Conservation (phyloP, 2,113 vertebrate genomes). For the Callipepla californica region DNA sequence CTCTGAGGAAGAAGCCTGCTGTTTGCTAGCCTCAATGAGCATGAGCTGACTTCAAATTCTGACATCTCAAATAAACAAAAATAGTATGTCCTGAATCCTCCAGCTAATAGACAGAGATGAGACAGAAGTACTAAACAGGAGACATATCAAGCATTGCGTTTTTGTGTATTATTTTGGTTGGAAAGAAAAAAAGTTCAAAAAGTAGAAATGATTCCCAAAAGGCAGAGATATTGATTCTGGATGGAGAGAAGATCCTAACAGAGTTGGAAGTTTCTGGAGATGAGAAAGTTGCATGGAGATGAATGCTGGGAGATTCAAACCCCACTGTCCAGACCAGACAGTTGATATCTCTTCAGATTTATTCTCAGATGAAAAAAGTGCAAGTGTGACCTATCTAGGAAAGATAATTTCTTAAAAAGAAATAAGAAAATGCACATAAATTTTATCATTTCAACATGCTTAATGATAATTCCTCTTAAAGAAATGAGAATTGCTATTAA, state of each 20-base stretch:
- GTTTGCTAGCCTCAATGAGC: neutral
- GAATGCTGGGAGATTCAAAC: neutral
- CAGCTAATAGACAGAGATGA: neutral
- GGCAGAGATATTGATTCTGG: neutral
- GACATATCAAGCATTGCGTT: neutral
- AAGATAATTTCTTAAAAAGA: too few relatives aligned
- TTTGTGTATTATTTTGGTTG: neutral
- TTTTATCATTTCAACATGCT: too few relatives aligned
- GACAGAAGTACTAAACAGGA: accelerated
- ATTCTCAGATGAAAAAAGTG: too few relatives aligned
- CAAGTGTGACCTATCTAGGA: too few relatives aligned
- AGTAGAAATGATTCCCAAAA: neutral
- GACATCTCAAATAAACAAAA: neutral
- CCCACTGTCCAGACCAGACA: neutral
- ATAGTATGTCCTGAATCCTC: neutral
- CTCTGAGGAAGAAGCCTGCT: neutral
- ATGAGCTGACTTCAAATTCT: neutral
- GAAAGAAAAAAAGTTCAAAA: neutral
- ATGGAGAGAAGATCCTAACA: neutral
- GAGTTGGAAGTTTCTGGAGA: neutral
- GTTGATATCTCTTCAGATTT: too few relatives aligned
- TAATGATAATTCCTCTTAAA: too few relatives aligned
- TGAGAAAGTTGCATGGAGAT: neutral
- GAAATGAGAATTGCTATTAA: too few relatives aligned
- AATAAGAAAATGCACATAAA: too few relatives aligned